phyloP scores from a whole-genome alignment of 1,140 invertebrate genomes.

The Drosophila serrata region DNA sequence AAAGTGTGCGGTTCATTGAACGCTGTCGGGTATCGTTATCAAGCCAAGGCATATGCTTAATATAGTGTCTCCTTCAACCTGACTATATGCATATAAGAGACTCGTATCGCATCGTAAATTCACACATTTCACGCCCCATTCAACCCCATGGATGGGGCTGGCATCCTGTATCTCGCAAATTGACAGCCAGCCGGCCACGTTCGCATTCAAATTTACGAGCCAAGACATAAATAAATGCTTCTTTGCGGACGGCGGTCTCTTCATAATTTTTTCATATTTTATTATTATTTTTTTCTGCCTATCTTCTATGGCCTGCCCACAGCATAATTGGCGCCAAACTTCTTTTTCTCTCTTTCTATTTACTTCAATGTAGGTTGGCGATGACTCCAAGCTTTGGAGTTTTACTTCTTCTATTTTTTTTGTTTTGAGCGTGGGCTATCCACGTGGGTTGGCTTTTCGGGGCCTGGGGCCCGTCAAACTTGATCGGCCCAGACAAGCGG shows the following conservation, averaged over 20 bases:
- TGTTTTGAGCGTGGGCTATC: slow-evolving; percentile 32
- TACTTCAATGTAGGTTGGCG: slow-evolving; percentile 48
- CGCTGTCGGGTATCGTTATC: slow-evolving; percentile 49
- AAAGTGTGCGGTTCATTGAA: slow-evolving; percentile 66
- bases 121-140: slow-evolving; percentile 76
- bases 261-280: slow-evolving; percentile 65
- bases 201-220: slow-evolving; percentile 72
- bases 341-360: slow-evolving; percentile 30
- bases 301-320: slow-evolving; percentile 50
- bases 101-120: slow-evolving; percentile 68
- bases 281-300: slow-evolving; percentile 29
- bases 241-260: slow-evolving; percentile 20
- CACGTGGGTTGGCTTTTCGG: slow-evolving; percentile 50
- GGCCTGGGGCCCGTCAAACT: slow-evolving; percentile 53
- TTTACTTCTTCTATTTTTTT: slow-evolving; percentile 28
- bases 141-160: slow-evolving; percentile 34
- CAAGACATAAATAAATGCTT: slow-evolving; percentile 61
- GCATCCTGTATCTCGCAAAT: slow-evolving; percentile 73
- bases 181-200: slow-evolving; percentile 73
- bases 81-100: slow-evolving; percentile 33
- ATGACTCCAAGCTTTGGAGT: slow-evolving; percentile 39
- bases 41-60: slow-evolving; percentile 22
- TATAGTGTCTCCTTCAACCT: slow-evolving; percentile 42
- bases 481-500: slow-evolving; percentile 49
- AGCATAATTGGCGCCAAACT: slow-evolving; percentile 72